phyloP scores from a whole-genome alignment of 2,113 vertebrate species.

The Nibea albiflora region DNA sequence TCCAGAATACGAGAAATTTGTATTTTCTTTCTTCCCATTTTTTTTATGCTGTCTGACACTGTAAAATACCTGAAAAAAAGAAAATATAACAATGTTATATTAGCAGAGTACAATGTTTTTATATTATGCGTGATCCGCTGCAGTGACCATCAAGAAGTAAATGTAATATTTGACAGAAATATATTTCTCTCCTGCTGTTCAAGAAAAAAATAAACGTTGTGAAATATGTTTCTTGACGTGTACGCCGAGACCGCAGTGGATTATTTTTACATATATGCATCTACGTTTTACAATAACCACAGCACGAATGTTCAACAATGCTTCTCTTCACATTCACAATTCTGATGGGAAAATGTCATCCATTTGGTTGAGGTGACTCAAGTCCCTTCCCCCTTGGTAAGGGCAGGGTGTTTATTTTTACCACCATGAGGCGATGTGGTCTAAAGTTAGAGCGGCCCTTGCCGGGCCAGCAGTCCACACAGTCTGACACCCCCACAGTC shows the following conservation, averaged over 20 bases:
- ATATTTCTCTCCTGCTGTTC: not conserved
- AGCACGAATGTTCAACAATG: not conserved
- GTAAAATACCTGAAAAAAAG: slow-evolving; percentile 51
- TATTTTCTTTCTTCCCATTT: slow-evolving; percentile 97
- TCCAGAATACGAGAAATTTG: slow-evolving; percentile 97
- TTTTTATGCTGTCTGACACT: slow-evolving; percentile 14
- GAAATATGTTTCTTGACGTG: not conserved
- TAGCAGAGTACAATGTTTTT: not conserved
- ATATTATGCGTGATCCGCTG: not conserved
- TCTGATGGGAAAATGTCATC: slow-evolving; percentile 73
- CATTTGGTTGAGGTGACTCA: slow-evolving; percentile 56
- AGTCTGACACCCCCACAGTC: slow-evolving; percentile 79
- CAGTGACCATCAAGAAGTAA: not conserved
- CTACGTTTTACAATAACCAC: not conserved
- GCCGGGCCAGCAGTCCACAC: slow-evolving; percentile 64
- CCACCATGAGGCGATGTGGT: slow-evolving; percentile 71
- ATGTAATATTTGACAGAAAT: not conserved
- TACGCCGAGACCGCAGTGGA: rapidly evolving
- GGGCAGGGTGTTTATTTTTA: slow-evolving; percentile 78
- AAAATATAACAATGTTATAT: not conserved
- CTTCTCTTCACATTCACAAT: slow-evolving; percentile 5
- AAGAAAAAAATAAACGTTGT: not conserved
- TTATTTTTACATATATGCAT: not conserved
- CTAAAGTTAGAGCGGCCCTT: slow-evolving; percentile 80
- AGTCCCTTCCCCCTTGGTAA: slow-evolving; percentile 49